Conservation (phyloP, 35 echinoderm and acorn worm genomes). For the Chiridota heheva region DNA sequence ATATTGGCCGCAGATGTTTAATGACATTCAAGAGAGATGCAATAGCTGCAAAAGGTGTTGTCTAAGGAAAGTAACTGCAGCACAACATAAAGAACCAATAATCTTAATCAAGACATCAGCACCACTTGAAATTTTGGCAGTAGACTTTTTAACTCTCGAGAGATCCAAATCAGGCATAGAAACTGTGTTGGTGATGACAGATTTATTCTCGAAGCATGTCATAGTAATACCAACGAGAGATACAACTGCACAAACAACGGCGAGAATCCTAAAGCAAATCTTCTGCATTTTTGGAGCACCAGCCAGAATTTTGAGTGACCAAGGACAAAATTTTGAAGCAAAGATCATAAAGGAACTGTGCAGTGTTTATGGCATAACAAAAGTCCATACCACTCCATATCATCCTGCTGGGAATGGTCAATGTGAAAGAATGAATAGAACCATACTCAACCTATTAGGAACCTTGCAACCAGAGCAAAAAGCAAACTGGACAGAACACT, state of each 20-base stretch:
- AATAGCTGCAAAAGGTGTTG: too few species aligned
- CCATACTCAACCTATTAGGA: slow-evolving; percentile 17
- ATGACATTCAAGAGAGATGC: too few species aligned
- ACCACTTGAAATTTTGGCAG: slow-evolving; percentile 15
- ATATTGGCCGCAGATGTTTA: too few species aligned
- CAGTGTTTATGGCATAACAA: slow-evolving; percentile 3
- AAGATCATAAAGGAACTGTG: neutral
- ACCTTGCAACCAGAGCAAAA: slow-evolving; percentile 24
- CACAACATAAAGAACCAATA: too few species aligned
- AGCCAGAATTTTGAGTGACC: neutral
- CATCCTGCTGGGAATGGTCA: slow-evolving; percentile 33
- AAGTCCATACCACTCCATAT: slow-evolving; percentile 36
- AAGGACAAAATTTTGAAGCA: slow-evolving; percentile 30
- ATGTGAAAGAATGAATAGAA: slow-evolving; percentile 36
- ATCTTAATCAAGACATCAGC: slow-evolving; percentile 10
- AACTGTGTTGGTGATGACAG: slow-evolving; percentile 25
- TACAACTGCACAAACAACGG: neutral
- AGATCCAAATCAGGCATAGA: neutral
- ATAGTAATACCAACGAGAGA: slow-evolving; percentile 20
- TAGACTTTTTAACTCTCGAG: slow-evolving; percentile 17
- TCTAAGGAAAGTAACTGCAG: too few species aligned
- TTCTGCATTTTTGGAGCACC: neutral
- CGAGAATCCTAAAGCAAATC: neutral
- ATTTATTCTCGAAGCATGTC: slow-evolving; percentile 6
- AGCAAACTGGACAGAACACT: slow-evolving; percentile 34